Evolutionary conservation across 1,140 invertebrate genomes (phyloP), one percentile per base, ranked within the genome.

Genomic region (Gryllus bimaculatus): DNA sequence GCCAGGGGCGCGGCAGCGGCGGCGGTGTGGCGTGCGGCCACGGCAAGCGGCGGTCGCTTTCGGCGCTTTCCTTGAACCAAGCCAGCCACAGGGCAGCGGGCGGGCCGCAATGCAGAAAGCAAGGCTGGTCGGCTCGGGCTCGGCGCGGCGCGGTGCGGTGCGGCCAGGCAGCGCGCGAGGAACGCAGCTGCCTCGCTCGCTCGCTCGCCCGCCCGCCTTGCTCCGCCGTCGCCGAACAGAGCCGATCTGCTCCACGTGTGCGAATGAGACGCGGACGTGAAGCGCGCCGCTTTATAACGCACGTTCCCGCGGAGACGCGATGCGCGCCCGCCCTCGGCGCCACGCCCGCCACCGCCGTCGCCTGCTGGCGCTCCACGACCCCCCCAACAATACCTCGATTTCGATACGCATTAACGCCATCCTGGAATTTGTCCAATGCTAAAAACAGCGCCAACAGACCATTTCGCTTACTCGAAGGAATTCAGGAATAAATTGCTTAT

Each of bases 231-330:
- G 10, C 54, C 54, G 54, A 66, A 66, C 54, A 66, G 10, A 13
- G 54, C 54, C 54, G 54, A 66, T 66, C 54, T 66, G 54, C 54
- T 66, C 54, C 54, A 66, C 54, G 54, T 66, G 54, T 66, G 54
- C 54, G 54, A 66, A 66, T 66, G 54, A 66, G 54, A 10, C 10
- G 18, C 10, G 10, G 54, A 66, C 54, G 54, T 66, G 18, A 66
- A 66, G 54, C 54, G 54, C 54, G 54, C 54, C 54, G 54, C 18
- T 66, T 66, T 66, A 66, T 66, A 66, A 66, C 54, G 18, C 54
- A 66, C 54, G 54, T 66, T 39, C 1, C 26, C 26, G 26, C 26
- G 1, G 26, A 39, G 26, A 39, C 26, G 26, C 26, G 26, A 1
- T 5, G 26, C 26, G 26, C 54, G 54, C 54, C 18, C 54, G 18